phyloP scores from a whole-genome alignment of 2,113 vertebrate genomes.

The Fulmarus glacialis region DNA sequence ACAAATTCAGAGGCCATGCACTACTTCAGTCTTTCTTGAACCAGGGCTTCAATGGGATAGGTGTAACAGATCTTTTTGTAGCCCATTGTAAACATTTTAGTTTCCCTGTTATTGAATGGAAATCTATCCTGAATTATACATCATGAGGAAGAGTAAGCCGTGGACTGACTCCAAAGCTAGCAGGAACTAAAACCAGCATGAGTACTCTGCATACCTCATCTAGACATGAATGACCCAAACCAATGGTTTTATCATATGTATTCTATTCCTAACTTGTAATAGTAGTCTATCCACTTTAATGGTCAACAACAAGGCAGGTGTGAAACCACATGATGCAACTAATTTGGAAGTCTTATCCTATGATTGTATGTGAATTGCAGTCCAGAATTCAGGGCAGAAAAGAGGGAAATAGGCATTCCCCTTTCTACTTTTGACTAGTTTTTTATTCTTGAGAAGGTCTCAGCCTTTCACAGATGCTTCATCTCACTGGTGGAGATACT shows the following conservation, averaged over 20 bases:
- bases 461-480: neutral
- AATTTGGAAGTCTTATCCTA: neutral
- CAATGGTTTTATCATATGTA: neutral
- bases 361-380: neutral
- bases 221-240: neutral
- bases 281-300: neutral
- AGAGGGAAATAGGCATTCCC: neutral
- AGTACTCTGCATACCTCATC: neutral
- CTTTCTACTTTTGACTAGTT: neutral
- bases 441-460: neutral
- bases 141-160: neutral
- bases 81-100: neutral
- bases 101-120: neutral
- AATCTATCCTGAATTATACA: neutral
- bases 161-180: neutral
- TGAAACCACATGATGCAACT: neutral
- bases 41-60: neutral
- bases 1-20: neutral
- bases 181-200: neutral
- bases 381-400: neutral
- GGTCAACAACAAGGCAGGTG: neutral
- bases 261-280: neutral
- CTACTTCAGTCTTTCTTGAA: neutral
- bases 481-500: neutral
- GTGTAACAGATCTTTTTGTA: neutral